Conservation (phyloP, 1,140 invertebrate species). For the Drosophila santomea region DNA sequence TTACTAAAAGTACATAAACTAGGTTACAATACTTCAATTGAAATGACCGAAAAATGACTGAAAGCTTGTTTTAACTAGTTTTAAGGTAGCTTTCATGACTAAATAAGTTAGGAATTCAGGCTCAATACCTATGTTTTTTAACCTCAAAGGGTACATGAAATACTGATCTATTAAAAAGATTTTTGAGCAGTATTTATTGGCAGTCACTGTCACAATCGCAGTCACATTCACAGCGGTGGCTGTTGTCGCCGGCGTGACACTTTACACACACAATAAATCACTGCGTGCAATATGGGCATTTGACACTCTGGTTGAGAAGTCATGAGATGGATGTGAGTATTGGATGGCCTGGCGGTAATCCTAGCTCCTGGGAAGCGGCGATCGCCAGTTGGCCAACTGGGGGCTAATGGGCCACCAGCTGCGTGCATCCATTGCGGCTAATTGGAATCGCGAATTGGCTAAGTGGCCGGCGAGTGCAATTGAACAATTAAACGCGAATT, state of each 20-base stretch:
- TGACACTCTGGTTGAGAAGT: constrained; percentile 16
- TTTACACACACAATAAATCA: constrained; percentile 82
- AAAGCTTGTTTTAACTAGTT: too few species aligned
- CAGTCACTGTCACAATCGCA: constrained; percentile 53
- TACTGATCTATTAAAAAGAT: not conserved
- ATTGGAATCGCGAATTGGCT: constrained; percentile 52
- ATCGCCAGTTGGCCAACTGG: not conserved
- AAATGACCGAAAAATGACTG: too few species aligned
- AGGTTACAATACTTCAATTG: too few species aligned
- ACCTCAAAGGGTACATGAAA: not conserved
- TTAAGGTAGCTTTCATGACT: too few species aligned
- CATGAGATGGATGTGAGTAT: constrained; percentile 32
- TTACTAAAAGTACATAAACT: too few species aligned
- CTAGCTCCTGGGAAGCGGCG: not conserved
- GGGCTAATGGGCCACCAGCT: constrained; percentile 46
- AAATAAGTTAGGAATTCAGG: too few species aligned
- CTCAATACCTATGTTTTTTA: too few species aligned
- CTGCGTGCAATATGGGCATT: constrained; percentile 35
- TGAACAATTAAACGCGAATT: constrained; percentile 44
- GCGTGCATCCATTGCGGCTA: constrained; percentile 41
- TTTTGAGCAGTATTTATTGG: constrained; percentile 4
- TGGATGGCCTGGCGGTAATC: constrained; percentile 27
- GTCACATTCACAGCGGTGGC: constrained; percentile 67
- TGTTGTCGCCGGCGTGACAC: constrained; percentile 78
- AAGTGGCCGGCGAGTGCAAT: constrained; percentile 39